Evolutionary conservation across 1,140 invertebrate species (phyloP), one percentile per base, ranked within the genome.

Genomic region (Rhynchophorus ferrugineus): DNA sequence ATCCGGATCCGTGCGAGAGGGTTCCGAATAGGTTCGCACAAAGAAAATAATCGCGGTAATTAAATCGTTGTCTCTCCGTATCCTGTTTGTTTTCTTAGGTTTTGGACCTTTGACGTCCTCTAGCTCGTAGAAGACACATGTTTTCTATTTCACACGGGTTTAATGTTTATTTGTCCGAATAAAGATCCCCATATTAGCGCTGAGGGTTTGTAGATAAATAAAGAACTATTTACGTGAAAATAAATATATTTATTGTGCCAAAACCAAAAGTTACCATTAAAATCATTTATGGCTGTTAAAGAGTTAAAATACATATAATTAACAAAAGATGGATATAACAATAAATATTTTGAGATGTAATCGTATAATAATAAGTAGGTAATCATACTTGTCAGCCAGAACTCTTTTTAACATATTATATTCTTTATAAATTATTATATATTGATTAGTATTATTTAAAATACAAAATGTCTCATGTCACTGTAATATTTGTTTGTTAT

Each of bases 271-370:
- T n/a, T 38, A 38, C 13, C 5, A 38, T 17, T 38, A 21, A 46
- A 21, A 17, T 2, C 44, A 14, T 47, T 54, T 47, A 39, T 54
- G 51, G 51, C 51, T 54, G 51, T 41, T 46, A 54, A 47, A 33
- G 51, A 18, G 22, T 21, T 54, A 46, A 24, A 29, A 29, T 29
- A 6, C 5, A 6, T 29, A 29, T 6, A 19, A 19, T 19, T 13
- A 14, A 5, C 13, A 38, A 14, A 38, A 38, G 18, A 38, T 14
- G 37, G 13, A 5, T 6, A 7, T 38, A 14, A 38, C 37, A 34
- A 34, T n/a, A 34, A 34, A 8, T 34, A 34, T 34, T n/a, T 34
- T n/a, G 33, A n/a, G n/a, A 34, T 34, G 33, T 8, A n/a, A n/a
- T n/a, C n/a, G n/a, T n/a, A n/a, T n/a, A n/a, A n/a, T n/a, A n/a